These are phyloP conservation scores for Diplodus puntazzo DNA, from an alignment of 2,797 vertebrate species.

Conservation along the genomic window DNA sequence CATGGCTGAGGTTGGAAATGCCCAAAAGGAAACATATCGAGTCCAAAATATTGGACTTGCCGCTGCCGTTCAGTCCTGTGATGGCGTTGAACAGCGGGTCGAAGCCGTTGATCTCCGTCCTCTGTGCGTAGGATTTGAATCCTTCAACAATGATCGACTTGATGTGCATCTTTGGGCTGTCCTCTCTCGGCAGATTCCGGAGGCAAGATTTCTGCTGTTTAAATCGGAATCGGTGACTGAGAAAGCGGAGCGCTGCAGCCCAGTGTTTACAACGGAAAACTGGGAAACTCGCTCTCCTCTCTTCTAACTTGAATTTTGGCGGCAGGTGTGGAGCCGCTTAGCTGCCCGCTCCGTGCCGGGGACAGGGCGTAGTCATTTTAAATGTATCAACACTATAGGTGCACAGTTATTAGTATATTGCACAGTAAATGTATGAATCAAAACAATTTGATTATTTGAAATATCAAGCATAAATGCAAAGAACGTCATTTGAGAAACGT, in stretches of 20 bases:
- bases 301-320: conserved; percentile 86
- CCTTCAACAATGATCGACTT: conserved; percentile 95
- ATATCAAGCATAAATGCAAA: rapidly evolving
- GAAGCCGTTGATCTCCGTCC: conserved; percentile 92
- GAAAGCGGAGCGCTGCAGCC: not conserved
- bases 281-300: conserved; percentile 7
- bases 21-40: conserved; percentile 97
- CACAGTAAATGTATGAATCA: rapidly evolving
- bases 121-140: conserved; percentile 97
- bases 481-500: rapidly evolving
- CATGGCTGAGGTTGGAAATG: conserved; percentile 92
- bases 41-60: conserved; percentile 97
- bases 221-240: not conserved
- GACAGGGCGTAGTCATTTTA: not conserved
- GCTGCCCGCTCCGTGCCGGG: conserved; percentile 45
- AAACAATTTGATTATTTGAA: rapidly evolving
- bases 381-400: not conserved
- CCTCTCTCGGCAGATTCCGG: conserved; percentile 6
- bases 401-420: too few species aligned
- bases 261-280: conserved; percentile 55
- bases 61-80: conserved; percentile 97
- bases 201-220: not conserved
- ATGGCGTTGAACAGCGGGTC: conserved; percentile 97
- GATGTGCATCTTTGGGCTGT: conserved; percentile 89
- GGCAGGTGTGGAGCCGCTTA: conserved; percentile 56